These are phyloP conservation scores for Taxidea taxus DNA, from an alignment of 2,113 vertebrate species.

Conservation along the genomic window DNA sequence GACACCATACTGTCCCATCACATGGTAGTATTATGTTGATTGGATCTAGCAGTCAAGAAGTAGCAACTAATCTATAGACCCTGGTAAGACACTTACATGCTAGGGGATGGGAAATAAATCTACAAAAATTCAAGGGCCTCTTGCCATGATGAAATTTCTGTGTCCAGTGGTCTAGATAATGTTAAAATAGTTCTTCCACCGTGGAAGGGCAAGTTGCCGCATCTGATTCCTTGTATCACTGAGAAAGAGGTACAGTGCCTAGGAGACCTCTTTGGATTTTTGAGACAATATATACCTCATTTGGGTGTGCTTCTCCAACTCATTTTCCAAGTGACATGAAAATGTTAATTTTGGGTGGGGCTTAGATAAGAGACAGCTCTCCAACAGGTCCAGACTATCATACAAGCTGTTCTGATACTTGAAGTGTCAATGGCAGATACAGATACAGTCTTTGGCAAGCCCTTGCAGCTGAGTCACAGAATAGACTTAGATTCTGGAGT, in stretches of 20 bases:
- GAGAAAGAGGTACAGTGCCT: not conserved
- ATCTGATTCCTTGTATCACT: not conserved
- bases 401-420: not conserved
- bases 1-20: not conserved
- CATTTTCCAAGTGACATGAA: not conserved
- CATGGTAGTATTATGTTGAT: not conserved
- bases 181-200: not conserved
- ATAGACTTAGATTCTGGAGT: not conserved
- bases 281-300: not conserved
- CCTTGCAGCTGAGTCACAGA: not conserved
- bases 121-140: not conserved
- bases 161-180: not conserved
- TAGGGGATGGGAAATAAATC: not conserved
- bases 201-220: not conserved
- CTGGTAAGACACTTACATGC: not conserved
- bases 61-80: not conserved
- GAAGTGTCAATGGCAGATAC: not conserved
- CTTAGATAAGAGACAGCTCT: not conserved
- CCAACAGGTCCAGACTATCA: not conserved
- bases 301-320: not conserved
- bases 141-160: not conserved
- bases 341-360: not conserved
- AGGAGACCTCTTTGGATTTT: not conserved
- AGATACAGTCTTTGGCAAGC: not conserved
- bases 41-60: not conserved